Base-by-base conservation (phyloP, 2,797 vertebrate species). In the Eulemur mongoz region DNA sequence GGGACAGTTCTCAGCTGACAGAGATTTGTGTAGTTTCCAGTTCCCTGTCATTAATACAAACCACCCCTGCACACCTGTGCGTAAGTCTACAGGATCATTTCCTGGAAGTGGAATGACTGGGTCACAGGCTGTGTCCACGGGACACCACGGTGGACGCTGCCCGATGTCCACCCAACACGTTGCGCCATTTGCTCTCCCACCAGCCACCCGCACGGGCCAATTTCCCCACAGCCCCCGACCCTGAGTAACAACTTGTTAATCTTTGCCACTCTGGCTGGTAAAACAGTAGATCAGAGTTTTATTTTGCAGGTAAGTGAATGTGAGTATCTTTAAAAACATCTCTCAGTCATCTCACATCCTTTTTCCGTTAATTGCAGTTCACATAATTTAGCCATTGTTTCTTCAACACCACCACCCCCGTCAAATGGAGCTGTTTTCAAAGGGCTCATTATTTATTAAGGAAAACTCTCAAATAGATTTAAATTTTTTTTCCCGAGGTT, bases 391-490 rank as follows among this genome's bases (percentile, higher is more conserved):
- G 83, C 32, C 13, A n/a, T 2, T 59, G n/a, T 25, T 27, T 52
- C 61, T 73, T 61, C 78, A 35, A 35, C 5, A 23, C 0, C 32
- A 3, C 38, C 32, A 0, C 12, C 52, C 57, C n/a, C 7, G 4
- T n/a, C 50, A 54, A 8, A 57, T 0, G 30, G 45, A 78, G 48
- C 20, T 2, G 6, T 5, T 89, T n/a, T 75, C 40, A 69, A 90
- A 91, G 22, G 73, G 27, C 52, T 94, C 73, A 81, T 94, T 94
- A 86, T 67, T 94, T 83, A 91, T 86, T 81, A 89, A 95, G 50
- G 45, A 81, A 65, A 85, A 59, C 5, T 6, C 14, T 67, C 48
- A 67, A 69, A 83, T 18, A 40, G 6, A 73, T 57, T n/a, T 18
- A 52, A 52, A 27, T 61, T 17, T 65, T 67, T 61, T 75, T 76